Evolutionary conservation across 2,888 invertebrate genomes (phyloP), one percentile per base, ranked within the genome.

Genomic region (Sminthurides aquaticus): DNA sequence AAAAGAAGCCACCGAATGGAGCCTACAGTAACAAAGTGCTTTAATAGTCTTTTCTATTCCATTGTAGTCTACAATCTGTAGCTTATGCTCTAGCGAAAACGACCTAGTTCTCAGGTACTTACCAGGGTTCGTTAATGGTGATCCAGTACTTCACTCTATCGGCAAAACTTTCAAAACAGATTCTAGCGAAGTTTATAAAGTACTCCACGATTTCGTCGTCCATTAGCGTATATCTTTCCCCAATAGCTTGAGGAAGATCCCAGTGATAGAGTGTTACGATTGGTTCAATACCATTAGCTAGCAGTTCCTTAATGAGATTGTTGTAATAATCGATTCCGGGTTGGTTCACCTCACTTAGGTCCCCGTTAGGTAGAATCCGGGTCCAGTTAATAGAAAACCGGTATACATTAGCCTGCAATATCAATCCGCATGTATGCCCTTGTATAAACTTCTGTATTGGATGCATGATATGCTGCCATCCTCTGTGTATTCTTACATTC

Each of bases 311-410:
- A 62, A 92, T 87, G 55, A 93, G 78, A 70, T 86, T 84, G 75
- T 85, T 86, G 78, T 93, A 93, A 78, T 90, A 90, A 65, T 84
- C 79, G 15, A 92, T 81, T 20, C 89, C 92, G 1, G 83, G 81
- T 49, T 82, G 79, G 76, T 88, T 92, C 20, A 89, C 29, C 18
- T 56, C 49, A 1, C 1, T 66, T 2, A 62, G 56, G 1, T 61
- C 64, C 49, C 77, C 80, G 65, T 77, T 76, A 0, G 80, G 79
- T 48, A 81, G 71, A n/a, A 81, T 73, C 25, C 81, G 75, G 1
- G 79, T 71, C 81, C 81, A 82, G 8, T 79, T 76, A 49, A 81
- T 75, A 1, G 80, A 81, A 69, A 81, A 80, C 27, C 81, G 58
- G 62, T 69, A 71, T 15, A 60, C 60, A 5, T 66, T 62, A 1